These are phyloP conservation scores for Cosmorhoe ocellata DNA, from an alignment of 2,888 invertebrate species.

Conservation along the genomic window DNA sequence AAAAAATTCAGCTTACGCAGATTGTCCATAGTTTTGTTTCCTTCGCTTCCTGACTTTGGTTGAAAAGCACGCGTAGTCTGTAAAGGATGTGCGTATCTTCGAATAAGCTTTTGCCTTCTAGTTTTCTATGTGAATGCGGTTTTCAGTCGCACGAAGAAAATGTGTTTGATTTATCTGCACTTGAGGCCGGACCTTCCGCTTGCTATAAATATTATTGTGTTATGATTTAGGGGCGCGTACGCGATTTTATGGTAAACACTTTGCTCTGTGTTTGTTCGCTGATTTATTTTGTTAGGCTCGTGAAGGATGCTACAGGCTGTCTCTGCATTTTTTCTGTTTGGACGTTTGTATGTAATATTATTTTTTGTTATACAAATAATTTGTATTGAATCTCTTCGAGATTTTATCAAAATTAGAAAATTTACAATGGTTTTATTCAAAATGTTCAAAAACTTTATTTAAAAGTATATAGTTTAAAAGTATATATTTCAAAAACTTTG, in stretches of 20 bases:
- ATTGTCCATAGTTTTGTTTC: too few species aligned
- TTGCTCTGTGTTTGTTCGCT: constrained; percentile 69
- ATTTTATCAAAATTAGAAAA: background rate
- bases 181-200: constrained; percentile 80
- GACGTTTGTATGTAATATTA: background rate
- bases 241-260: constrained; percentile 81
- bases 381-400: too few species aligned
- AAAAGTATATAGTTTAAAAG: too few species aligned
- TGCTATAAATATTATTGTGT: constrained; percentile 81
- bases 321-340: background rate
- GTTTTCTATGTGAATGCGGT: constrained; percentile 3
- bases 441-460: too few species aligned
- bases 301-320: constrained; percentile 6
- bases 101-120: too few species aligned
- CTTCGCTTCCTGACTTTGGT: too few species aligned
- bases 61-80: too few species aligned
- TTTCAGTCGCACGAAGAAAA: constrained; percentile 76
- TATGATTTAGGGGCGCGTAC: constrained; percentile 78
- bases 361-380: too few species aligned
- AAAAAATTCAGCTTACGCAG: too few species aligned
- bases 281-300: constrained; percentile 62
- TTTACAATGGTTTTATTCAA: too few species aligned
- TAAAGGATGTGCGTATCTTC: too few species aligned
- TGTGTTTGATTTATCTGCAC: constrained; percentile 80
- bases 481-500: too few species aligned